phyloP scores from a whole-genome alignment of 1,140 invertebrate genomes.

The Drosophila arizonae region DNA sequence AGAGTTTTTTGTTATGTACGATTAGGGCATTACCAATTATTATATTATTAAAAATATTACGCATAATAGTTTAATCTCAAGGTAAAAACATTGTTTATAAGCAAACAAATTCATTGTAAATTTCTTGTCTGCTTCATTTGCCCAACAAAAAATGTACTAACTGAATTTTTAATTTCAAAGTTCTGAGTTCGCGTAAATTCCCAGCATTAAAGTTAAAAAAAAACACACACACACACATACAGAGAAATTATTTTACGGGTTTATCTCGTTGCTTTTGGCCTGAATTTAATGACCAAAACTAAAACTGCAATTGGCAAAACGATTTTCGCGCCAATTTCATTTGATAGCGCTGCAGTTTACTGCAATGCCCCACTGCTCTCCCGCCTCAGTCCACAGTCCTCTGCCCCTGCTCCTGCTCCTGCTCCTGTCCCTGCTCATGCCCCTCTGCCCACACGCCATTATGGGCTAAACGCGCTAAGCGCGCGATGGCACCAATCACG shows the following conservation, averaged over 20 bases:
- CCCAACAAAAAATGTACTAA: not conserved
- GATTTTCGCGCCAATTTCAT: conserved; percentile 78
- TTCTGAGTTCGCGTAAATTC: no score
- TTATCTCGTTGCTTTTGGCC: conserved; percentile 31
- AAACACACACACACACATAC: no score
- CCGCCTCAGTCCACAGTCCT: no score
- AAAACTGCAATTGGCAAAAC: conserved; percentile 77
- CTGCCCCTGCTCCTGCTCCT: not conserved
- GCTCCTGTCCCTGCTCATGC: not conserved
- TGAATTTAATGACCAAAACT: conserved; percentile 64
- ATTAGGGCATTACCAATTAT: no score
- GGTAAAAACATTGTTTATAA: no score
- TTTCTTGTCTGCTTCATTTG: conserved; percentile 8
- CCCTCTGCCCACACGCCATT: not conserved
- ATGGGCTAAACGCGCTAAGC: conserved; percentile 36
- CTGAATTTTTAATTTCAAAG: conserved; percentile 43
- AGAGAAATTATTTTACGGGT: conserved; percentile 20
- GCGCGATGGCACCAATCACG: conserved; percentile 73
- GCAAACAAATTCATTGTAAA: not conserved
- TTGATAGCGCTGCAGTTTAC: conserved; percentile 60
- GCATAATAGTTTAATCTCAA: no score
- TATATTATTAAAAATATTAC: no score
- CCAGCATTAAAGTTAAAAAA: conserved; percentile 3
- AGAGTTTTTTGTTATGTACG: no score
- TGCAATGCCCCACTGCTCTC: not conserved